Evolutionary conservation across 2,113 vertebrate genomes (phyloP).

Genomic region (Ameiurus melas): DNA sequence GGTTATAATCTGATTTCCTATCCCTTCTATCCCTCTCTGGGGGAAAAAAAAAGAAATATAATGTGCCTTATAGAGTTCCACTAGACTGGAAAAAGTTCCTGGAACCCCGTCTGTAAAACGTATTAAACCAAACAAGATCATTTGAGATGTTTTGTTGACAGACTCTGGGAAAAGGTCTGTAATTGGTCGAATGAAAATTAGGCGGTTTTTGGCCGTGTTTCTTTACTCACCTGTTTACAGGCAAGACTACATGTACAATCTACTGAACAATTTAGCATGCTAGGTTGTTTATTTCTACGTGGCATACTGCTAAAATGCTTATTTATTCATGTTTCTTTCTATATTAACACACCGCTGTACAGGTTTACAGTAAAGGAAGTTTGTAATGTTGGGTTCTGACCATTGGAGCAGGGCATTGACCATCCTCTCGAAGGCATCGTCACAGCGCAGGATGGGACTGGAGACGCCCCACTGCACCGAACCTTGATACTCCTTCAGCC

Average conservation of each 20-base stretch:
- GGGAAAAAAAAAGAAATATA: neutral
- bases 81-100: too few species aligned
- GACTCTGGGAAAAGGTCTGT: neutral
- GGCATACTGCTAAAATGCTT: neutral
- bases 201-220: neutral
- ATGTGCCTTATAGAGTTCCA: too few species aligned
- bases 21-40: neutral
- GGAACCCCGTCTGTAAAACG: too few species aligned
- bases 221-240: neutral
- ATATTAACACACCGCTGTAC: neutral
- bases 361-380: neutral
- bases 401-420: conserved; percentile 89
- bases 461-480: conserved; percentile 95
- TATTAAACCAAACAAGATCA: too few species aligned
- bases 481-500: conserved; percentile 90
- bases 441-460: conserved; percentile 92
- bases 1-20: neutral
- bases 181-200: neutral
- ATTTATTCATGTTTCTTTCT: too few species aligned
- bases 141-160: too few species aligned
- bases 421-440: conserved; percentile 98
- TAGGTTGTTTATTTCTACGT: neutral
- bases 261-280: neutral
- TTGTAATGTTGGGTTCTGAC: conserved; percentile 65
- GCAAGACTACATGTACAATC: neutral